Percentiles rank a stretch among this genome's conserved stretches.
Conservation (phyloP, 2,888 invertebrate species). For the Incurvaria masculella region DNA sequence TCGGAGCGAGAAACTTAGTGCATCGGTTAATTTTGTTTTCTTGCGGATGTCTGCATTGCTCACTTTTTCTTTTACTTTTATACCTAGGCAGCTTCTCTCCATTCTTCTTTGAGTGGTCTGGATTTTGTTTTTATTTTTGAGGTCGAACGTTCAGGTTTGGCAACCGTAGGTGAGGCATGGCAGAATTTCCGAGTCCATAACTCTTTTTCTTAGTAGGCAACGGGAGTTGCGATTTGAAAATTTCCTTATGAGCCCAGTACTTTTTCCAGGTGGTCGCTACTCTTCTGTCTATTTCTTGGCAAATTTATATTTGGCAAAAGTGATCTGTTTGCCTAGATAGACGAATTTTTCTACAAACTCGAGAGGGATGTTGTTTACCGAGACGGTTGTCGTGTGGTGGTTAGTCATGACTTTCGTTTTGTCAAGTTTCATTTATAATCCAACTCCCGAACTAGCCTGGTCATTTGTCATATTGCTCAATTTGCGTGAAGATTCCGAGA, state of each 20-base stretch:
- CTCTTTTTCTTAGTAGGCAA: no score
- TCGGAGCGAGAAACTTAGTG: no score
- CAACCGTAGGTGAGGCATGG: slow-evolving; percentile 7
- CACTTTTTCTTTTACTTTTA: slow-evolving; percentile 5
- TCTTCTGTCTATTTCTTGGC: background rate
- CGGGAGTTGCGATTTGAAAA: no score
- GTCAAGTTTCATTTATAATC: background rate
- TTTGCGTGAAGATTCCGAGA: slow-evolving; percentile 17
- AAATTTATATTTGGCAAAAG: background rate
- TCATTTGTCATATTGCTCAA: background rate
- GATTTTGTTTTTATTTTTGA: slow-evolving; percentile 3
- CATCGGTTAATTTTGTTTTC: no score
- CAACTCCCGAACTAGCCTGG: background rate
- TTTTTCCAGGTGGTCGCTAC: no score
- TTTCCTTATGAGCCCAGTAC: no score
- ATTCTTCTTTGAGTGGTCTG: slow-evolving; percentile 6
- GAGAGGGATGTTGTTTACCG: background rate
- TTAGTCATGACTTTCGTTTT: background rate
- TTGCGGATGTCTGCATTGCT: no score
- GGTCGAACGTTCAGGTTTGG: slow-evolving; percentile 4
- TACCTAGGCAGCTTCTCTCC: slow-evolving; percentile 7
- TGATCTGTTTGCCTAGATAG: background rate
- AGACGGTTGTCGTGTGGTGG: background rate
- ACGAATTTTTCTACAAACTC: background rate
- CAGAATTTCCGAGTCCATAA: slow-evolving; percentile 6